Base-by-base conservation (phyloP, 2,797 vertebrate species). In the Cyclura pinguis region DNA sequence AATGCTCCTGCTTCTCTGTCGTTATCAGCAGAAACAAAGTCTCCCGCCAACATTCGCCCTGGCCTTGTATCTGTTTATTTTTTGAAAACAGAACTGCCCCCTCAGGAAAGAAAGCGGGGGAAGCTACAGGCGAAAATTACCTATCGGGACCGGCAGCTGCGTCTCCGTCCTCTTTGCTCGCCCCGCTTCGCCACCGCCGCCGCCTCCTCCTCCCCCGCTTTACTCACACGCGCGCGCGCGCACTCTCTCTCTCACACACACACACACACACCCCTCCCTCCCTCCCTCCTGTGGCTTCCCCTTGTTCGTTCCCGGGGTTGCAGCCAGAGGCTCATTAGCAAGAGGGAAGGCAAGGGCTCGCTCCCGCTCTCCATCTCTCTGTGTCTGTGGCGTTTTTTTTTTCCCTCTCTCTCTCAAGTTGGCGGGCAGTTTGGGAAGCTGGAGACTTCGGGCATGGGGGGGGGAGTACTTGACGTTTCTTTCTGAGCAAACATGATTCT, bases 121-220 rank as follows among this genome's bases (percentile, higher is more conserved):
- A 4, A 62, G 93, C 92, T 91, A 88, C 89, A 85, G 92, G 91
- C 94, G 76, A 92, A 85, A 64, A 91, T 92, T 92, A 95, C 94
- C 95, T 96, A 88, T 86, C 80, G 90, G 72, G 94, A 5, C 81
- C 90, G 91, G 93, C 87, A 93, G 88, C 94, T 94, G 93, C 80
- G 74, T 94, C 90, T 86, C 85, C 32, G 24, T 87, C 92, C 90
- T 84, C 47, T 50, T 35, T 29, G 18, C 29, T 4, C n/a, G 42
- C 42, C 2, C 42, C 2, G 42, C 42, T 47, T 47, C 2, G 42
- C 42, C 42, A 47, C 62, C 86, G 88, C 88, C 64, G 91, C 74
- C 93, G 38, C 92, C 90, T 14, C 47, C 84, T 55, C 73, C 92
- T 92, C 74, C 93, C n/a, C 92, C 89, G 92, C 67, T 7, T 22